Percentiles rank a stretch among this genome's conserved stretches.
Evolutionary conservation across 2,888 invertebrate species (phyloP).

Genomic region (Hemistola chrysoprasaria): DNA sequence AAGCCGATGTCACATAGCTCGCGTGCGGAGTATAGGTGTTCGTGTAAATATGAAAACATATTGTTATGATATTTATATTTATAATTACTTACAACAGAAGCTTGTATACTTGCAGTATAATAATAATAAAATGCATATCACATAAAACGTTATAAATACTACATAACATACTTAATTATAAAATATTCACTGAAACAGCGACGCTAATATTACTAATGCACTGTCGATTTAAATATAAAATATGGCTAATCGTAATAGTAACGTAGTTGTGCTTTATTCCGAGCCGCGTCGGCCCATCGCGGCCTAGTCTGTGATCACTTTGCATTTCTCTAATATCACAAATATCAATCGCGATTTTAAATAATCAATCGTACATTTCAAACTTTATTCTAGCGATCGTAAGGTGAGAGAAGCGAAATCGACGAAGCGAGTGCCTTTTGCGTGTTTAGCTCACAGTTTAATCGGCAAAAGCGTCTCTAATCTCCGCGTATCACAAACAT

Average conservation of each 20-base stretch:
- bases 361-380: conserved; percentile 25
- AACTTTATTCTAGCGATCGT: conserved; percentile 12
- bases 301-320: conserved; percentile 35
- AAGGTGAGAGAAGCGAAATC: conserved; percentile 24
- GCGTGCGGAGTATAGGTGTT: no score
- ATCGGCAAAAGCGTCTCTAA: conserved; percentile 26
- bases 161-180: conserved; percentile 79
- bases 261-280: conserved; percentile 63
- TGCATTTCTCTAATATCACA: conserved; percentile 72
- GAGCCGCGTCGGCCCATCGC: conserved; percentile 27
- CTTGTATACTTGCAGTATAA: conserved; percentile 81
- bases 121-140: conserved; percentile 81
- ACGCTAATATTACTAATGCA: conserved; percentile 49
- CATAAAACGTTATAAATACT: conserved; percentile 80
- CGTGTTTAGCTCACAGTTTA: conserved; percentile 22
- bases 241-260: conserved; percentile 72
- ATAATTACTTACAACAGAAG: conserved; percentile 80
- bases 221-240: conserved; percentile 59
- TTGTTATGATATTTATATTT: conserved; percentile 48
- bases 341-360: conserved; percentile 64
- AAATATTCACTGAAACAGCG: conserved; percentile 70
- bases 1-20: no score
- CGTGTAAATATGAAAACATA: conserved; percentile 5
- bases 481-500: conserved; percentile 40
- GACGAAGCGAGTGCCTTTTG: conserved; percentile 23